These are phyloP conservation scores for Carassius gibelio DNA, from an alignment of 2,113 vertebrate genomes.

Conservation along the genomic window DNA sequence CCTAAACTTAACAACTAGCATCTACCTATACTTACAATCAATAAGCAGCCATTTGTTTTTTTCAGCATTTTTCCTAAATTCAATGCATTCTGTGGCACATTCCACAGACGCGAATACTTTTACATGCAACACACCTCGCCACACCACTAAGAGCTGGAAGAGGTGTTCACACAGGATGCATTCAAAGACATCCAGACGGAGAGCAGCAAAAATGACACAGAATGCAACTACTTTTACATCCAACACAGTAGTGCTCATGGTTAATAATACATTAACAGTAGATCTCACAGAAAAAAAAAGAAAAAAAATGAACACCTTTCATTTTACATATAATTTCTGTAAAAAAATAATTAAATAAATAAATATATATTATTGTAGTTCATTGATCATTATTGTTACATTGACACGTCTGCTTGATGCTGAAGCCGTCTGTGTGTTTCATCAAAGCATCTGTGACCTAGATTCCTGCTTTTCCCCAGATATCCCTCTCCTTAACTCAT, in stretches of 20 bases:
- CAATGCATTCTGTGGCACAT: no score
- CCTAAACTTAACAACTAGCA: no score
- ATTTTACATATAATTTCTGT: background rate
- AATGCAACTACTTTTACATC: background rate
- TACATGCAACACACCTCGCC: background rate
- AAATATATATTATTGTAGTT: background rate
- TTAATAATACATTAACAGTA: background rate
- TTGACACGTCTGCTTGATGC: slow-evolving; percentile 29
- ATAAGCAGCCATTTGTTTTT: no score
- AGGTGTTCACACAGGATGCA: background rate
- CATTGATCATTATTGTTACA: background rate
- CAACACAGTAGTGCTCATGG: background rate
- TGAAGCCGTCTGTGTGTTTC: slow-evolving; percentile 64
- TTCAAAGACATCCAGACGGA: background rate
- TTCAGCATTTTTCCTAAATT: no score
- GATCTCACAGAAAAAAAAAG: background rate
- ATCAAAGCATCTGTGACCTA: slow-evolving; percentile 75
- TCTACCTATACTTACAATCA: no score
- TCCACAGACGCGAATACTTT: background rate
- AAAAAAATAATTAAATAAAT: background rate
- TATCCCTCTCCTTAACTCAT: slow-evolving; percentile 30
- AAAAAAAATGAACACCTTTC: no score
- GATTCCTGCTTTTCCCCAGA: slow-evolving; percentile 69
- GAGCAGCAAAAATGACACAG: background rate
- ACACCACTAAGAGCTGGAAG: background rate